Percentiles rank a stretch among this genome's conserved stretches.
Evolutionary conservation across 1,140 invertebrate species (phyloP).

Genomic region (Physella acuta): DNA sequence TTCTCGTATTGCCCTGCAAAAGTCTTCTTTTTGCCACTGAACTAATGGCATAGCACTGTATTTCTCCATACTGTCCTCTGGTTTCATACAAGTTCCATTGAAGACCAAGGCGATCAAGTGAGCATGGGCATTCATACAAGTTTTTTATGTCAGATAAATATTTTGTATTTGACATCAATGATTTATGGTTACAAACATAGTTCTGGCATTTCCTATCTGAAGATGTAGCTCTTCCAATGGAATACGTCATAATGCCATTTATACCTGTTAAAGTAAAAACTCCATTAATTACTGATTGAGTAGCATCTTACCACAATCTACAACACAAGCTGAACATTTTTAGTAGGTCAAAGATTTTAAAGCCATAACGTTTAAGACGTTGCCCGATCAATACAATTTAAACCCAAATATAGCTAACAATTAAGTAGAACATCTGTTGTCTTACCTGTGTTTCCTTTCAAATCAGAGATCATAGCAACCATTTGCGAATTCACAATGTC

Average conservation of each 20-base stretch:
- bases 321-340: too few relatives aligned
- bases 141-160: background rate
- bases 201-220: background rate
- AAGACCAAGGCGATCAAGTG: background rate
- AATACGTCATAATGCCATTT: background rate
- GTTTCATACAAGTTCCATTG: background rate
- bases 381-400: too few relatives aligned
- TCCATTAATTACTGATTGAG: too few relatives aligned
- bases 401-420: background rate
- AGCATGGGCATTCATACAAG: conserved; percentile 4
- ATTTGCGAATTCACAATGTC: background rate
- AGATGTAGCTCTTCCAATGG: background rate
- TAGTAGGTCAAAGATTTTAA: too few relatives aligned
- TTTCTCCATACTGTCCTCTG: background rate
- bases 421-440: background rate
- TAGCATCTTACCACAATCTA: too few relatives aligned
- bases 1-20: background rate
- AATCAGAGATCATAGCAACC: background rate
- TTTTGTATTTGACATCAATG: background rate
- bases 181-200: background rate
- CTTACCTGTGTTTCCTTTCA: background rate
- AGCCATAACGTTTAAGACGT: too few relatives aligned
- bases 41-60: background rate
- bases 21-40: conserved; percentile 4
- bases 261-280: background rate